phyloP scores from a whole-genome alignment of 2,113 vertebrate species.

The Silurus asotus region DNA sequence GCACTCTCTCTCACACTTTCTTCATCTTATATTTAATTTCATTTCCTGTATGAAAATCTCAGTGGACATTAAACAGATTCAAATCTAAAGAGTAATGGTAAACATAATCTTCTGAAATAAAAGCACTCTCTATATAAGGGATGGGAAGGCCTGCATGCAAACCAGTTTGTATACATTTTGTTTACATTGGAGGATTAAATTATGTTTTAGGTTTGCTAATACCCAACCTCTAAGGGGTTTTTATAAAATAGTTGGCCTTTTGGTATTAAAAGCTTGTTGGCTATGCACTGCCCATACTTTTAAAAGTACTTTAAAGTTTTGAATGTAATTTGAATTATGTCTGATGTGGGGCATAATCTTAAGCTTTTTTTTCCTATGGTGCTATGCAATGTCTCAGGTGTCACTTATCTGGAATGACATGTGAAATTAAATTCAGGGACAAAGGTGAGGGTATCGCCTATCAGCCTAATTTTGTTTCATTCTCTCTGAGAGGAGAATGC shows the following conservation, averaged over 20 bases:
- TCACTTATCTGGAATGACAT: neutral
- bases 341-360: neutral
- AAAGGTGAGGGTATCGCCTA: neutral
- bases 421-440: neutral
- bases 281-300: neutral
- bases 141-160: neutral
- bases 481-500: neutral
- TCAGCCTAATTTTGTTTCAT: neutral
- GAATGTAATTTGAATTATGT: neutral
- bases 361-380: neutral
- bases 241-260: neutral
- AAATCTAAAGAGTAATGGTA: neutral
- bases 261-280: neutral
- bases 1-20: neutral
- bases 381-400: neutral
- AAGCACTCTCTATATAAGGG: neutral
- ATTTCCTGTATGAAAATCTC: conserved; percentile 16
- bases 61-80: conserved; percentile 9
- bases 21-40: conserved; percentile 1
- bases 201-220: neutral
- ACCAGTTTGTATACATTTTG: neutral
- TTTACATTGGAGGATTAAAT: neutral
- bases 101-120: neutral
- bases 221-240: neutral
- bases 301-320: neutral